Evolutionary conservation across 2,113 vertebrate species (phyloP).

Genomic region (Tenebrosternarchus preto): DNA sequence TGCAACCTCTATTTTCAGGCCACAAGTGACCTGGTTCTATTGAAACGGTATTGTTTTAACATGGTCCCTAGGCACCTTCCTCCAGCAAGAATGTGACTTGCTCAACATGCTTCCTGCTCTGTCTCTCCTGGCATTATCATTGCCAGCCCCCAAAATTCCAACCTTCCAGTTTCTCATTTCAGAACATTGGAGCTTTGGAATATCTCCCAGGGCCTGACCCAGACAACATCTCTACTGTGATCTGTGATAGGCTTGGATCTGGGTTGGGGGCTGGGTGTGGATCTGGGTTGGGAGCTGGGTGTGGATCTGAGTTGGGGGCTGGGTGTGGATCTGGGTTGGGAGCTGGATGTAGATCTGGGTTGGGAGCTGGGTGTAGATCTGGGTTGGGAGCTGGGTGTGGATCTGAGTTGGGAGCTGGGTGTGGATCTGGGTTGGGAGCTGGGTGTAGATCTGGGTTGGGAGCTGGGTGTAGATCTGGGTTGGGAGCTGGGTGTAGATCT

Average conservation of each 20-base stretch:
- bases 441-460: no score
- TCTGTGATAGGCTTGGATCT: no score
- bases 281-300: not conserved
- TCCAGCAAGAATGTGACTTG: conserved; percentile 7
- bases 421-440: not conserved
- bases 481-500: no score
- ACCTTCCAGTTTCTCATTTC: not conserved
- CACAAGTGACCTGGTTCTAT: not conserved
- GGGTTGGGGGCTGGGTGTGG: not conserved
- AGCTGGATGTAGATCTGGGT: no score
- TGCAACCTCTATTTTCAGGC: not conserved
- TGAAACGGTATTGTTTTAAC: not conserved
- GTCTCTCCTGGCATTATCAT: no score
- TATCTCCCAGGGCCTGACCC: no score
- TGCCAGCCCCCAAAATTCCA: not conserved
- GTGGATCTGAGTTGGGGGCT: no score
- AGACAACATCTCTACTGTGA: no score
- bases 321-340: no score
- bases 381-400: no score
- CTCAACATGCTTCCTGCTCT: no score
- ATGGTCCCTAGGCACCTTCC: not conserved
- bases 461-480: not conserved
- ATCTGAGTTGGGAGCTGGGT: not conserved
- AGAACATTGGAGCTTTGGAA: no score
- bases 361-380: not conserved